Conservation (phyloP, 2,888 invertebrate species). For the Balanococcus diminutus region DNA sequence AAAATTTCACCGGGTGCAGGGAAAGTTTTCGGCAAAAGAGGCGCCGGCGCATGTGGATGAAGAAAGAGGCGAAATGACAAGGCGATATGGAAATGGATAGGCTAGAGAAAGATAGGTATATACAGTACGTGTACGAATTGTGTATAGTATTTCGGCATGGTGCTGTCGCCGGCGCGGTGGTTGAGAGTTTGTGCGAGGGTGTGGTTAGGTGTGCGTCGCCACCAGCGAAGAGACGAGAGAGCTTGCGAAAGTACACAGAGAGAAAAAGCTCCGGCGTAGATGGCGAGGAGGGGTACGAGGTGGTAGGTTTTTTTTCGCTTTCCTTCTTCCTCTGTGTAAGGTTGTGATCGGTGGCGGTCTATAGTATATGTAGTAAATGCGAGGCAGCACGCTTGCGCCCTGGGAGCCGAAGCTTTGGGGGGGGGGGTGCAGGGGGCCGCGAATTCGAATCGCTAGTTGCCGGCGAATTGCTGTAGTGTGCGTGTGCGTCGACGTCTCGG, state of each 20-base stretch:
- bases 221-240: not conserved
- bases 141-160: conserved; percentile 15
- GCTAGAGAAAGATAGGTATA: not conserved
- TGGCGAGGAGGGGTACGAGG: not conserved
- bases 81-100: not conserved
- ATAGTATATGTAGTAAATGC: not conserved
- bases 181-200: conserved; percentile 48
- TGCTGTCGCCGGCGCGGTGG: conserved; percentile 39
- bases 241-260: not conserved
- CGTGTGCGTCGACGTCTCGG: not conserved
- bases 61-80: too few species aligned
- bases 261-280: not conserved
- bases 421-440: not conserved
- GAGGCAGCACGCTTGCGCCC: not conserved
- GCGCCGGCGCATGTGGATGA: not conserved
- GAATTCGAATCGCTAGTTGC: not conserved
- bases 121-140: not conserved
- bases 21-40: not conserved
- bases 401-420: not conserved
- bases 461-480: not conserved
- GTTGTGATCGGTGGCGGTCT: not conserved
- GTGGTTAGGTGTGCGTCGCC: conserved; percentile 46
- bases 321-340: not conserved
- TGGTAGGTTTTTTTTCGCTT: conserved; percentile 1
- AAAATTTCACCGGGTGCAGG: conserved; percentile 21